A percentile compares a stretch with the other conserved stretches of the same genome.
Conservation (phyloP, 2,888 invertebrate genomes). For the Lasioglossum leucozonium region DNA sequence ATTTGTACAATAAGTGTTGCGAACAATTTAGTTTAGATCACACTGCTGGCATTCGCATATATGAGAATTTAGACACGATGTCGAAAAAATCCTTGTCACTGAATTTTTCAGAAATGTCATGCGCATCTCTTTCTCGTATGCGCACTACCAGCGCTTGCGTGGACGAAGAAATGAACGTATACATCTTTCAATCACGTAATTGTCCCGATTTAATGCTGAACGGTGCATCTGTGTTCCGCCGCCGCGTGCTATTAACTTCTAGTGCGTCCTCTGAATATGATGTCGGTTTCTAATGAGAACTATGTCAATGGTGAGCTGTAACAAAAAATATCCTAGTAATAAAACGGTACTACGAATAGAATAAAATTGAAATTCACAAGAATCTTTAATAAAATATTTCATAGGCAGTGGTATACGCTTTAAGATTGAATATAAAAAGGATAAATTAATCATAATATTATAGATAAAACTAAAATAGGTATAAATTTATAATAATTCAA, state of each 20-base stretch:
- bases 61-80: no score
- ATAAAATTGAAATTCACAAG: not conserved
- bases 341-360: no score
- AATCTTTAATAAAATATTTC: not conserved
- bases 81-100: not conserved
- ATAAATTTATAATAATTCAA: no score
- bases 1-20: no score
- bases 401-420: not conserved
- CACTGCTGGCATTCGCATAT: no score
- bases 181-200: not conserved
- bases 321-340: not conserved
- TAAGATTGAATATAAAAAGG: no score
- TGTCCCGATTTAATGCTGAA: not conserved
- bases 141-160: not conserved
- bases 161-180: slow-evolving; percentile 4
- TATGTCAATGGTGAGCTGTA: not conserved
- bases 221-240: not conserved
- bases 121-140: not conserved
- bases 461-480: no score
- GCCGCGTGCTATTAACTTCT: not conserved
- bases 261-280: not conserved
- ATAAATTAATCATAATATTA: no score
- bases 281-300: not conserved
- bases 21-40: no score
- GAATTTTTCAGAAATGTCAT: not conserved